These are phyloP conservation scores for Chaetoderma sp. DNA, from an alignment of 2,888 invertebrate genomes.

Conservation along the genomic window DNA sequence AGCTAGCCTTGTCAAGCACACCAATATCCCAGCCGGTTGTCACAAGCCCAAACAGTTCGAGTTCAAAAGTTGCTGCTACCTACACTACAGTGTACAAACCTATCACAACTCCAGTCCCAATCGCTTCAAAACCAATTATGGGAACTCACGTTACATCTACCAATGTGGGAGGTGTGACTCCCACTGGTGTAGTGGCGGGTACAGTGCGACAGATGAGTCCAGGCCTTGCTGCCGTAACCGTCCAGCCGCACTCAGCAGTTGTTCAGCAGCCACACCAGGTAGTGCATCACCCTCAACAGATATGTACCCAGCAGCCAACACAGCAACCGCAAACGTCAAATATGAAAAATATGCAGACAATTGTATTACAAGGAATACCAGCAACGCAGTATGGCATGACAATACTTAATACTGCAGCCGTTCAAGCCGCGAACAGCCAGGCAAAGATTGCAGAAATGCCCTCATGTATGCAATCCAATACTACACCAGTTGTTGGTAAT, in stretches of 20 bases:
- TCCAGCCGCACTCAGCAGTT: no score
- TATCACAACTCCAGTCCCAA: slow-evolving; percentile 59
- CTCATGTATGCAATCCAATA: no score
- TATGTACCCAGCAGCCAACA: no score
- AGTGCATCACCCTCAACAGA: no score
- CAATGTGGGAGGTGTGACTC: slow-evolving; percentile 12
- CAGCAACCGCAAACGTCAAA: slow-evolving; percentile 39
- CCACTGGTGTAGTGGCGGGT: no score
- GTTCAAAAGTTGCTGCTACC: slow-evolving; percentile 44
- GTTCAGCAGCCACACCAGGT: neutral
- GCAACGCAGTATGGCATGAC: slow-evolving; percentile 50
- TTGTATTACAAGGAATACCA: slow-evolving; percentile 50
- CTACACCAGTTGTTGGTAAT: neutral
- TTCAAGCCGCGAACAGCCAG: slow-evolving; percentile 19
- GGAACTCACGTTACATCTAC: slow-evolving; percentile 24
- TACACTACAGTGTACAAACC: slow-evolving; percentile 58
- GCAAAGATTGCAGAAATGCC: no score
- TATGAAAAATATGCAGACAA: slow-evolving; percentile 43
- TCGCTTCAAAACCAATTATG: slow-evolving; percentile 55
- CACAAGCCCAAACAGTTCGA: slow-evolving; percentile 31
- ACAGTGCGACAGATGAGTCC: no score
- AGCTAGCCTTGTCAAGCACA: slow-evolving; percentile 38
- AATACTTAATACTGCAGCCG: slow-evolving; percentile 28
- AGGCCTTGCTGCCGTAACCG: no score
- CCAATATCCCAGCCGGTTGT: slow-evolving; percentile 39